phyloP scores from a whole-genome alignment of 2,888 invertebrate genomes.

The Bruchidius siliquastri region DNA sequence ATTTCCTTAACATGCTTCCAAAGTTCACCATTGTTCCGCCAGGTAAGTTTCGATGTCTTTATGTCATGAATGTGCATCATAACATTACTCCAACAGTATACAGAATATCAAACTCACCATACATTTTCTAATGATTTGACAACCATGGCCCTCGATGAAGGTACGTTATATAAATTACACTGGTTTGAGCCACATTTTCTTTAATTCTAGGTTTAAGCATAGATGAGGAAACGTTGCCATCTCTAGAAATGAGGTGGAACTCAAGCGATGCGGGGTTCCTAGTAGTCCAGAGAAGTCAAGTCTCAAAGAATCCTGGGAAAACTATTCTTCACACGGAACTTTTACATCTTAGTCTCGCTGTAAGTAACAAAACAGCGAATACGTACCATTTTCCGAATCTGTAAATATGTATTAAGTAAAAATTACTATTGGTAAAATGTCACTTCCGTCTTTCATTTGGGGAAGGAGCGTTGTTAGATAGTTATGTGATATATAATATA shows the following conservation, averaged over 20 bases:
- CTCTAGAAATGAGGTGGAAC: not conserved
- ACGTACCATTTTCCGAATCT: too few species aligned
- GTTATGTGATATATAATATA: too few species aligned
- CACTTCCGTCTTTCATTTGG: too few species aligned
- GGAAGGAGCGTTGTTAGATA: too few species aligned
- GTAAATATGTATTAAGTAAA: too few species aligned
- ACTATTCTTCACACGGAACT: not conserved
- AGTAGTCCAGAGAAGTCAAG: not conserved
- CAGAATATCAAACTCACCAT: not conserved
- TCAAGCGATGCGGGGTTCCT: not conserved
- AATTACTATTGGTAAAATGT: too few species aligned
- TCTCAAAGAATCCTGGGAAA: not conserved
- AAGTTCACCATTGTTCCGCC: not conserved
- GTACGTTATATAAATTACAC: not conserved
- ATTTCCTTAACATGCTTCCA: not conserved
- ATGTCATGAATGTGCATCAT: not conserved
- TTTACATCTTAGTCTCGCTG: not conserved
- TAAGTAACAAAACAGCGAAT: not conserved
- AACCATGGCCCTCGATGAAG: not conserved
- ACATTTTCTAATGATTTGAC: not conserved
- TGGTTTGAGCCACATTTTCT: not conserved
- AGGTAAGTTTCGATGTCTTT: not conserved
- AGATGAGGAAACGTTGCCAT: not conserved
- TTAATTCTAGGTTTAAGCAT: not conserved
- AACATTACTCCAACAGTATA: not conserved